These are phyloP conservation scores for Octomys mimax DNA, from an alignment of 2,797 vertebrate species.

Conservation along the genomic window DNA sequence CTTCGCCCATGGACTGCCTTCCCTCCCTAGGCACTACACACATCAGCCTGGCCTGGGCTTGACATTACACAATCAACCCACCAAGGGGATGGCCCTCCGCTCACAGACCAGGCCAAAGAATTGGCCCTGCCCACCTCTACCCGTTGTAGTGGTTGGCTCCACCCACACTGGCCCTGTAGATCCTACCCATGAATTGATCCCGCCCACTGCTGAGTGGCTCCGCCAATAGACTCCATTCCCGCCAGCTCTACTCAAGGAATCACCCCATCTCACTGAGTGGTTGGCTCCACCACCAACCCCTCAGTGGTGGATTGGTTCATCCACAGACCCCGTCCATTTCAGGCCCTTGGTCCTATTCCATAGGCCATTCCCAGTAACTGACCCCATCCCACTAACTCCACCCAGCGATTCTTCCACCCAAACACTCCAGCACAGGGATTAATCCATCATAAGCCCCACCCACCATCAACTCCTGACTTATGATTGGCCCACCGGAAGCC, in stretches of 20 bases:
- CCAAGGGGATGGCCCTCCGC: neutral
- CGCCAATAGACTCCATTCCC: neutral
- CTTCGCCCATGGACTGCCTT: neutral
- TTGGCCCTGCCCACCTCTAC: neutral
- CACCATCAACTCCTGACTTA: accelerated
- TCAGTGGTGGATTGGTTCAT: neutral
- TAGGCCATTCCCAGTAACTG: neutral
- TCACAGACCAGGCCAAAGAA: neutral
- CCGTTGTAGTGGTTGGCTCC: neutral
- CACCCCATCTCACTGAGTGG: neutral
- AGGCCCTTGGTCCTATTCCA: neutral
- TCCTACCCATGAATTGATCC: neutral
- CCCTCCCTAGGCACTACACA: neutral
- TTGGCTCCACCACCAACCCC: neutral
- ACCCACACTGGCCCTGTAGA: neutral
- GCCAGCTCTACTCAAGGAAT: neutral
- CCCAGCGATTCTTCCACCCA: neutral
- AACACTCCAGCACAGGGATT: neutral
- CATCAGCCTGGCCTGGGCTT: neutral
- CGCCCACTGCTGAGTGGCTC: neutral
- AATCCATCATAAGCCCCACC: neutral
- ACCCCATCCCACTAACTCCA: neutral
- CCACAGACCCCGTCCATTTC: neutral
- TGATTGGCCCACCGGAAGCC: neutral
- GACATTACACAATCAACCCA: neutral